These are phyloP conservation scores for Okapia johnstoni DNA, from an alignment of 2,113 vertebrate genomes.

Conservation along the genomic window DNA sequence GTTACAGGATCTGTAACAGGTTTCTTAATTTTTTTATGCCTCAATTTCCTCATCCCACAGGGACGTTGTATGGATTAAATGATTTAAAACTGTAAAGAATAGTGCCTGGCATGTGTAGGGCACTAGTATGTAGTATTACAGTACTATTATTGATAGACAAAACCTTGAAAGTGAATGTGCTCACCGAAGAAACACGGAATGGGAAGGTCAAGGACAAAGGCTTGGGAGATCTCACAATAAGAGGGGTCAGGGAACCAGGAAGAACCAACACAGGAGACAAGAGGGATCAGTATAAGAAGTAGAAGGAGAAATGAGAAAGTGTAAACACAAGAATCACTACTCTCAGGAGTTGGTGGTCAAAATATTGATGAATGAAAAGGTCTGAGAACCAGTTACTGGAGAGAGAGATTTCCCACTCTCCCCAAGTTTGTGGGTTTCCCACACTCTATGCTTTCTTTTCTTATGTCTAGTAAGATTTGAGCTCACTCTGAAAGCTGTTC, in stretches of 20 bases:
- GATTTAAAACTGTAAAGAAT: not conserved
- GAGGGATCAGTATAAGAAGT: not conserved
- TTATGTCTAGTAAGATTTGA: slow-evolving; percentile 32
- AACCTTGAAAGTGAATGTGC: not conserved
- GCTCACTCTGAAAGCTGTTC: slow-evolving; percentile 40
- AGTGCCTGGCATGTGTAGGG: not conserved
- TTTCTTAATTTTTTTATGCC: not conserved
- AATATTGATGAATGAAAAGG: not conserved
- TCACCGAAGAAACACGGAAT: not conserved
- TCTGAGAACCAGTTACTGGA: not conserved
- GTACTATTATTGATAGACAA: not conserved
- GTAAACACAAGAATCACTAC: not conserved
- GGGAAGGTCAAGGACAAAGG: not conserved
- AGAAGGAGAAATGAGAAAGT: not conserved
- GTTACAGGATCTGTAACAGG: not conserved
- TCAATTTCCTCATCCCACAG: not conserved
- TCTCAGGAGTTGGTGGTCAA: not conserved
- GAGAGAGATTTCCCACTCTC: not conserved
- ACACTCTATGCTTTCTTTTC: not conserved
- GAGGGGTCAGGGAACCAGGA: not conserved
- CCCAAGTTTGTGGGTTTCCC: not conserved
- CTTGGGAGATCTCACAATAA: not conserved
- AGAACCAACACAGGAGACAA: not conserved
- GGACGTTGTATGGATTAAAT: not conserved
- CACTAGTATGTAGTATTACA: not conserved